These are phyloP conservation scores for Prenolepis imparis DNA, from an alignment of 2,888 invertebrate genomes.

Conservation along the genomic window DNA sequence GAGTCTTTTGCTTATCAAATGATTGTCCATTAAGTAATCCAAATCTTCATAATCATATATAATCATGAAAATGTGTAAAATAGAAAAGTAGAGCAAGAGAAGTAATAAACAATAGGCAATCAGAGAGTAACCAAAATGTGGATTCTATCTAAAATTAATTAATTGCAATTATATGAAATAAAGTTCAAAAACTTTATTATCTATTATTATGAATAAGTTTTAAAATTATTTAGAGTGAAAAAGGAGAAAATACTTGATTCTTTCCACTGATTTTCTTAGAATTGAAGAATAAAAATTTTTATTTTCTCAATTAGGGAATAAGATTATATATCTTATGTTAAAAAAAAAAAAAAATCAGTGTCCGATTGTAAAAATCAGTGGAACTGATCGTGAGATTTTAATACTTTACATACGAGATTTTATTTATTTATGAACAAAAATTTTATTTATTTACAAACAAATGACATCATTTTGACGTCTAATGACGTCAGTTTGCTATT, in stretches of 20 bases:
- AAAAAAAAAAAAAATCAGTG: background rate
- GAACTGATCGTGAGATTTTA: background rate
- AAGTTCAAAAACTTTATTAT: background rate
- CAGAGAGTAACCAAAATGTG: background rate
- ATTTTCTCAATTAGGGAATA: background rate
- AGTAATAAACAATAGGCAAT: background rate
- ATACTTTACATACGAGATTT: no score
- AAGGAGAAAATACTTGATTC: background rate
- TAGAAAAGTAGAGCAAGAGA: background rate
- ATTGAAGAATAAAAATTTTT: background rate
- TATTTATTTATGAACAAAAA: background rate
- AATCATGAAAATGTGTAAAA: background rate
- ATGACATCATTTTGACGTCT: no score
- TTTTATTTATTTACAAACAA: no score
- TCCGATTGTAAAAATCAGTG: background rate
- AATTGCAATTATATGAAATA: background rate
- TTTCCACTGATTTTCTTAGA: background rate
- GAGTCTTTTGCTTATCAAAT: background rate
- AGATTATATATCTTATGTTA: background rate
- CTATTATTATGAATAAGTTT: constrained; percentile 3
- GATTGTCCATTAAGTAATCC: background rate
- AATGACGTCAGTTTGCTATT: no score
- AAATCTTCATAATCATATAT: background rate
- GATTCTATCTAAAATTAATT: constrained; percentile 6
- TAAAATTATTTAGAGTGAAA: background rate